Evolutionary conservation across 2,888 invertebrate species (phyloP).

Genomic region (Arrhopalites spinosus): DNA sequence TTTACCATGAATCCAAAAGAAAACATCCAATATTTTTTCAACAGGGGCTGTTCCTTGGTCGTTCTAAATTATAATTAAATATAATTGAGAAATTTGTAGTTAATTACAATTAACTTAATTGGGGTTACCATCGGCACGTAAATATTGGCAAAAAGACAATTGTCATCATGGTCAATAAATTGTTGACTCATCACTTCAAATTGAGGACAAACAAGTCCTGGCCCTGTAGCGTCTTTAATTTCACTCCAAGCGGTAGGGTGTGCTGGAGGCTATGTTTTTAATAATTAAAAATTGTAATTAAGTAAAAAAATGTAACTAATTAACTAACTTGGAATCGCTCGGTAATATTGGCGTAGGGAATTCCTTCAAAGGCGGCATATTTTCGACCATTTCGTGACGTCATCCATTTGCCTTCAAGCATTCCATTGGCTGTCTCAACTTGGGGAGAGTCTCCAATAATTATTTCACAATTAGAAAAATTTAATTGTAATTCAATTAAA

Average conservation of each 20-base stretch:
- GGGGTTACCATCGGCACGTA: not conserved
- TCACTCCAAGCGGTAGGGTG: not conserved
- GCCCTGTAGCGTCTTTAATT: not conserved
- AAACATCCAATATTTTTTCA: not conserved
- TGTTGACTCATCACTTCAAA: not conserved
- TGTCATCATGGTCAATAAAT: not conserved
- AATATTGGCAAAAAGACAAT: constrained; percentile 2
- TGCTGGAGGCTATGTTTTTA: not conserved
- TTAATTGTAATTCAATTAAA: no score
- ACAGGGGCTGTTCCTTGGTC: no score
- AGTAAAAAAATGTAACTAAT: no score
- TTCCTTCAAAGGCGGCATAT: constrained; percentile 8
- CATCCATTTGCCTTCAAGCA: not conserved
- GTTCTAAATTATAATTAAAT: no score
- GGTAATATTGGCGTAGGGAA: not conserved
- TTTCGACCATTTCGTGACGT: not conserved
- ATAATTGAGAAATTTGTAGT: not conserved
- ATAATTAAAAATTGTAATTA: no score
- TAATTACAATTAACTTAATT: no score
- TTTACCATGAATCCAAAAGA: not conserved
- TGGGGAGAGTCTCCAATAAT: no score
- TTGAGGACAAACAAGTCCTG: constrained; percentile 6
- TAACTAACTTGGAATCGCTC: not conserved
- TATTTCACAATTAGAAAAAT: no score
- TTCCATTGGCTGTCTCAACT: no score